Base-by-base conservation (phyloP, 2,113 vertebrate species). In the Hucho hucho region DNA sequence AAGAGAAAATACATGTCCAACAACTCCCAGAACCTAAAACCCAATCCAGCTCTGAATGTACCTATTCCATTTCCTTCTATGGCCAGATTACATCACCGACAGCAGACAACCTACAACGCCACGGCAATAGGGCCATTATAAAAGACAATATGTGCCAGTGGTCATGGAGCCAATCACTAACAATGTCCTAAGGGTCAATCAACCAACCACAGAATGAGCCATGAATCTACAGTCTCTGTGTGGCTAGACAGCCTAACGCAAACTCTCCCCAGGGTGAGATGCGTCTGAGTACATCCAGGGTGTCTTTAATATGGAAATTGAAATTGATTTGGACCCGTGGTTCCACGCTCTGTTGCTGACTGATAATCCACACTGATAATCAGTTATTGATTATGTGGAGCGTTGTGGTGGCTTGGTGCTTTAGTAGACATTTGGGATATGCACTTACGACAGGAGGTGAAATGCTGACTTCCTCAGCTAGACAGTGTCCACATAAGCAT, bases 371-470 rank as follows among this genome's bases (percentile, higher is more conserved):
- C n/a, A 71, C 69, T 58, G 47, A 87, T 84, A 89, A 87, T 89
- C 84, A 83, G 61, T 75, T 81, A 89, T 87, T 77, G 90, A 91
- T 90, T 72, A 18, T 70, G 29, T 76, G 49, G 26, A n/a, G 66
- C 6, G 16, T 25, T 53, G 69, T 65, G 81, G 73, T 69, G 64
- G 58, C 69, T 83, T 78, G 66, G 1, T 43, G 29, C 64, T 72
- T 20, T 81, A 80, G 78, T 82, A 81, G 75, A 76, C 75, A 75
- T 64, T 67, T 37, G 29, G 32, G 67, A 87, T 73, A 75, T 81
- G 63, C 2, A 4, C 22, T 28, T 32, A 73, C 79, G 68, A 75
- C 72, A 37, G 37, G 70, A 65, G 14, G 66, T 61, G 64, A 46
- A 76, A 71, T 63, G 13, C 14, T 22, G 6, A 9, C 29, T 6